Evolutionary conservation across 1,140 invertebrate species (phyloP).

Genomic region (Papilio polyxenes): DNA sequence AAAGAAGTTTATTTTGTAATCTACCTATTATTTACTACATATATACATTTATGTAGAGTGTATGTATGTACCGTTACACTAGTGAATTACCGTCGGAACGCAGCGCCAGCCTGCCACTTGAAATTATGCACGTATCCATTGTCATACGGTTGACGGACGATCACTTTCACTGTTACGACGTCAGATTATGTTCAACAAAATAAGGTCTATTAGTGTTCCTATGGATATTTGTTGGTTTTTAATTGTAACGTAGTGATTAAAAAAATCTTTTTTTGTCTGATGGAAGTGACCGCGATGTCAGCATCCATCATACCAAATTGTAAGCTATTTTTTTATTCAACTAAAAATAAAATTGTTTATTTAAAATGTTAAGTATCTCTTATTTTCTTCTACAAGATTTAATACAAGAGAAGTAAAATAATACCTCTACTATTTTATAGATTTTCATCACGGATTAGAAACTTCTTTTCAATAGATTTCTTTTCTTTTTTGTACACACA

Average conservation of each 20-base stretch:
- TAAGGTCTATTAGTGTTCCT: not conserved
- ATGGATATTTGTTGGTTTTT: not conserved
- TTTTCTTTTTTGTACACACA: not conserved
- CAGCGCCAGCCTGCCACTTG: slow-evolving; percentile 50
- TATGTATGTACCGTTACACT: slow-evolving; percentile 54
- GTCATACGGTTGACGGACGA: slow-evolving; percentile 30
- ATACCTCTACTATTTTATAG: too few species aligned
- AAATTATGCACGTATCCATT: slow-evolving; percentile 57
- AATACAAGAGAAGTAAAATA: too few species aligned
- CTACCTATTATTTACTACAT: not conserved
- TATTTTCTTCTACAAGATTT: too few species aligned
- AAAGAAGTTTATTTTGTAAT: not conserved
- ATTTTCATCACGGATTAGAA: too few species aligned
- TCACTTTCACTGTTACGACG: not conserved
- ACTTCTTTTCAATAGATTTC: too few species aligned
- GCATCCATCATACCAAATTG: too few species aligned
- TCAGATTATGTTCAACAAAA: not conserved
- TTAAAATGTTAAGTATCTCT: too few species aligned
- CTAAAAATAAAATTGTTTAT: too few species aligned
- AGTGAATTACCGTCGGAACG: slow-evolving; percentile 49
- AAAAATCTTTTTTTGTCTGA: too few species aligned
- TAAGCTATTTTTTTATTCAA: too few species aligned
- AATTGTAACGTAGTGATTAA: too few species aligned
- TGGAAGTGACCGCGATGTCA: too few species aligned
- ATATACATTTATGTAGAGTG: slow-evolving; percentile 28